Percentiles rank a stretch among this genome's conserved stretches.
These are phyloP conservation scores for Lophotriccus pileatus DNA, from an alignment of 2,797 vertebrate genomes.

Conservation along the genomic window DNA sequence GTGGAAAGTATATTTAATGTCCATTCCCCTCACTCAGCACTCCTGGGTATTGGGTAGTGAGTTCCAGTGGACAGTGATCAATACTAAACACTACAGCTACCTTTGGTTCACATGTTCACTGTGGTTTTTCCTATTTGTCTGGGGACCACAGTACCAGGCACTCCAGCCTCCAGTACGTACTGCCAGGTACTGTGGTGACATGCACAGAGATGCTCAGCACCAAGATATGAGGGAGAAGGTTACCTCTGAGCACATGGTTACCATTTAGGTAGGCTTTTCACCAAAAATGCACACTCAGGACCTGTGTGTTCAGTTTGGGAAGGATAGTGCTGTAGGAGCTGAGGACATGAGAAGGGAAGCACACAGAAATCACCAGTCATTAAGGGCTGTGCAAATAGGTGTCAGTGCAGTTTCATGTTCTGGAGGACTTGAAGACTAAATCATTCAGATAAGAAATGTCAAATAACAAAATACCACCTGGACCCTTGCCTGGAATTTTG, in stretches of 20 bases:
- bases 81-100: accelerated
- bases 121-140: neutral
- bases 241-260: neutral
- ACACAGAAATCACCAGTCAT: accelerated
- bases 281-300: neutral
- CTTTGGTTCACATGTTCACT: neutral
- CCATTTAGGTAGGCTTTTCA: neutral
- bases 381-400: neutral
- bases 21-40: neutral
- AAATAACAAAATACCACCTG: neutral
- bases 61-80: neutral
- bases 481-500: neutral
- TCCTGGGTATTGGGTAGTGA: neutral
- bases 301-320: neutral
- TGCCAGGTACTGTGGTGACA: neutral
- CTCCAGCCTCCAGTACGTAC: neutral
- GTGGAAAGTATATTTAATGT: neutral
- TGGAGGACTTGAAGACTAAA: neutral
- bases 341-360: neutral
- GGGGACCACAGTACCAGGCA: neutral
- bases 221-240: neutral
- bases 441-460: neutral
- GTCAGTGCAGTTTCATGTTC: neutral
- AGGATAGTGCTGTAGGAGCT: neutral
- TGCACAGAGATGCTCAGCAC: neutral